Percentiles rank a stretch among this genome's conserved stretches.
phyloP scores from a whole-genome alignment of 2,797 vertebrate genomes.

The Calcarius lapponicus region DNA sequence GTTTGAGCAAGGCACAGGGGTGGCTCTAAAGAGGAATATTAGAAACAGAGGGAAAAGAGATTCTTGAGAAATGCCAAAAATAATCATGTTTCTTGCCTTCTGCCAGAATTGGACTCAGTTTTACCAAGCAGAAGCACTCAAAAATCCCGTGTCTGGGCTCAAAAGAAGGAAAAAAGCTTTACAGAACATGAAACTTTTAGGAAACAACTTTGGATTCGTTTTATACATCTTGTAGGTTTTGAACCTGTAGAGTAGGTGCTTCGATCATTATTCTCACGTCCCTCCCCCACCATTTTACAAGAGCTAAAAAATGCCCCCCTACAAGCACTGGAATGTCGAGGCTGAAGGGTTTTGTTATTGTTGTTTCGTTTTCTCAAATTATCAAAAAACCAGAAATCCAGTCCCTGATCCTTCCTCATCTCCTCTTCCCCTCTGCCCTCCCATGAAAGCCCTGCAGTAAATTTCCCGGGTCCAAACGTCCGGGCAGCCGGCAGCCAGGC shows the following conservation, averaged over 20 bases:
- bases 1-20: neutral
- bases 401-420: neutral
- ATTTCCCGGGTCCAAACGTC: neutral
- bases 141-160: neutral
- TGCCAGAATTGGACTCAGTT: constrained; percentile 15
- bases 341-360: neutral
- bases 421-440: neutral
- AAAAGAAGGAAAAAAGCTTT: neutral
- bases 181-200: neutral
- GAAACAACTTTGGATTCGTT: neutral
- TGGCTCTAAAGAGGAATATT: constrained; percentile 3
- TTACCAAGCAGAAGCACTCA: constrained; percentile 18
- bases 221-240: neutral
- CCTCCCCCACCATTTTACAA: constrained; percentile 25
- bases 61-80: constrained; percentile 33
- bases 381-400: neutral
- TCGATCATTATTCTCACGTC: neutral
- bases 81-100: constrained; percentile 27
- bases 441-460: neutral
- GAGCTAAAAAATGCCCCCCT: constrained; percentile 58
- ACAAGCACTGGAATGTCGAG: constrained; percentile 39
- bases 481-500: neutral
- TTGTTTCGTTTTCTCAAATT: neutral
- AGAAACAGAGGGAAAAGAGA: neutral
- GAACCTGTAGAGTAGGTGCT: constrained; percentile 19